These are phyloP conservation scores for Parapsyche elsis DNA, from an alignment of 1,140 invertebrate species.

Conservation along the genomic window DNA sequence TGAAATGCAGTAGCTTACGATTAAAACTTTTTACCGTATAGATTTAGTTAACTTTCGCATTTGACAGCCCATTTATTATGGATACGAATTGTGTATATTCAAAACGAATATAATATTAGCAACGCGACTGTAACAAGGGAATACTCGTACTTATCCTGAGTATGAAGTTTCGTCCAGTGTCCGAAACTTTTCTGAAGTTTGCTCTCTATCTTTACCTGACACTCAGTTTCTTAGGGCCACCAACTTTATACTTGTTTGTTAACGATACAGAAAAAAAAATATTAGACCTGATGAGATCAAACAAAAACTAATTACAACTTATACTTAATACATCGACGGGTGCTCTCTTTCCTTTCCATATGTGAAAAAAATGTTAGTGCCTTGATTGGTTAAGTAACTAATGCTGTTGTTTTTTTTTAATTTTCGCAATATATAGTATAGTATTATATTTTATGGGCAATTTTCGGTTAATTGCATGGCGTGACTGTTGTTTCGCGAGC, in stretches of 20 bases:
- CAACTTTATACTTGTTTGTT: conserved; percentile 17
- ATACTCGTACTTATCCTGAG: conserved; percentile 22
- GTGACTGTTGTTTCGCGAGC: not conserved
- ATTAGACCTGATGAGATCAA: conserved; percentile 31
- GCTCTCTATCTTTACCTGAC: conserved; percentile 6
- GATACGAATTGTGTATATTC: too few relatives aligned
- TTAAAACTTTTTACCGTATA: too few relatives aligned
- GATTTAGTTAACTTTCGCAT: too few relatives aligned
- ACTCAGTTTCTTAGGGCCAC: not conserved
- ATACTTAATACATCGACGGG: not conserved
- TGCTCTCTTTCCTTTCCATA: not conserved
- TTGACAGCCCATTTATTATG: too few relatives aligned
- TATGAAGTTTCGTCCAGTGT: conserved; percentile 6
- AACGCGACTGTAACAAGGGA: conserved; percentile 17
- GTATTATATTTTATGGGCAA: too few relatives aligned
- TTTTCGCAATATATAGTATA: too few relatives aligned
- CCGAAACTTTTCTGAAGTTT: conserved; percentile 8
- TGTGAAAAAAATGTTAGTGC: not conserved
- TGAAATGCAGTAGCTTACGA: too few relatives aligned
- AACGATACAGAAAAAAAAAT: conserved; percentile 32
- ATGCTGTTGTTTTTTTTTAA: too few relatives aligned
- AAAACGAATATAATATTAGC: not conserved
- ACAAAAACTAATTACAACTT: conserved; percentile 34
- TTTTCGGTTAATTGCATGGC: not conserved
- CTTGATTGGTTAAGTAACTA: not conserved